Evolutionary conservation across 2,888 invertebrate genomes (phyloP), one percentile per base, ranked within the genome.

Genomic region (Philopedon plagiatum): DNA sequence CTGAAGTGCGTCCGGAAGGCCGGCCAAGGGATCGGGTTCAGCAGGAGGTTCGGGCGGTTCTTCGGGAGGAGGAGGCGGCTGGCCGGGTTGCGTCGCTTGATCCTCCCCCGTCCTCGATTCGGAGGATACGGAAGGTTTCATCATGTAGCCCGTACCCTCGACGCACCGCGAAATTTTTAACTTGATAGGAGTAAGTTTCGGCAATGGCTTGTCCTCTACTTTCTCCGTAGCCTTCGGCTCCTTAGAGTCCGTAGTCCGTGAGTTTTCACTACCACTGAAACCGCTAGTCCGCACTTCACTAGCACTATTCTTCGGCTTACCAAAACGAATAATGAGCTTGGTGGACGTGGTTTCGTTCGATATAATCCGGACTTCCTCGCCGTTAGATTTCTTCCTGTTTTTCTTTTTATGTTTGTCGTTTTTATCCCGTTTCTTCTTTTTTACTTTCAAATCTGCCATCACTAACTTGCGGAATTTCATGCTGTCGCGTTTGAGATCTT

Each of bases 401-500:
- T 87, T 89, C 78, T 87, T 89, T 75, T 87, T 89, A 84, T 86
- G 87, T 80, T 87, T 89, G 84, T 86, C 89, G 85, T 86, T 90
- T 86, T 81, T 82, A 65, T 86, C 86, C 57, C 78, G 78, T 66
- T 87, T 87, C 76, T 88, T 87, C 77, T 92, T 92, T 76, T 89
- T 90, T 78, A 91, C 91, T 71, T 92, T 92, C 81, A 95, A 94
- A 80, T 93, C 92, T 3, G 94, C 94, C 93, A 94, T 94, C 2
- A 96, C 92, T 88, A 90, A 91, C 75, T 92, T 91, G 13, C 96
- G 89, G 84, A 90, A 96, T 82, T 94, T 95, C 95, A 96, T 95
- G 79, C 93, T 94, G 80, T 95, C 94, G 1, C 94, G 90, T 75
- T 91, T 92, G 57, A 95, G 85, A 81, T 95, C 94, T 84, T 95